Evolutionary conservation across 1,140 invertebrate genomes (phyloP).

Genomic region (Diploscapter pachys): DNA sequence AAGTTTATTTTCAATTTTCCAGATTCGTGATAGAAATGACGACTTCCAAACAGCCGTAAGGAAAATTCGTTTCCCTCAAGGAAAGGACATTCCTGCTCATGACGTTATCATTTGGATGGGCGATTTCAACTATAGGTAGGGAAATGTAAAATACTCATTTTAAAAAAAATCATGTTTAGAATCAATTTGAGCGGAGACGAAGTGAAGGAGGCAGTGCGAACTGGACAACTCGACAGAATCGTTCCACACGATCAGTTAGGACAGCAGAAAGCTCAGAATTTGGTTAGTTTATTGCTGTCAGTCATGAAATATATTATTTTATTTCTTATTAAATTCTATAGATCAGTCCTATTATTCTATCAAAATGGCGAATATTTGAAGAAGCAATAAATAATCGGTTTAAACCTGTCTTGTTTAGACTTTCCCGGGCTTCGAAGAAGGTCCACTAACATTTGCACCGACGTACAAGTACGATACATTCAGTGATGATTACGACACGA

Average conservation of each 20-base stretch:
- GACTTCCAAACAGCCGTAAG: slow-evolving; percentile 91
- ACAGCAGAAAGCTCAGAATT: slow-evolving; percentile 62
- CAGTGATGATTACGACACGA: slow-evolving; percentile 98
- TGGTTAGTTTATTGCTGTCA: slow-evolving; percentile 52
- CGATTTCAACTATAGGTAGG: slow-evolving; percentile 92
- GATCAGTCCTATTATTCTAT: too few species aligned
- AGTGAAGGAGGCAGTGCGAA: slow-evolving; percentile 77
- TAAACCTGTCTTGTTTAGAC: slow-evolving; percentile 68
- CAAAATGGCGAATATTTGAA: too few species aligned
- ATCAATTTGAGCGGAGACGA: slow-evolving; percentile 62
- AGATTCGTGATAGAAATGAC: slow-evolving; percentile 77
- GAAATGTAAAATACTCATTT: neutral
- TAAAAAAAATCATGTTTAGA: neutral
- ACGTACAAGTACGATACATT: slow-evolving; percentile 99
- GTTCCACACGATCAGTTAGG: slow-evolving; percentile 83
- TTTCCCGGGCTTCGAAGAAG: slow-evolving; percentile 92
- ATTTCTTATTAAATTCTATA: too few species aligned
- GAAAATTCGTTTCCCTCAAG: slow-evolving; percentile 89
- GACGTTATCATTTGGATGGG: slow-evolving; percentile 99
- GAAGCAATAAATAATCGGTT: neutral
- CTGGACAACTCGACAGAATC: slow-evolving; percentile 75
- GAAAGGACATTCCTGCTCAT: slow-evolving; percentile 81
- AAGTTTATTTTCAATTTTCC: neutral
- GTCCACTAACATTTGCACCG: slow-evolving; percentile 83
- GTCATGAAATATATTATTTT: too few species aligned